Percentiles rank a stretch among this genome's conserved stretches.
Conservation (phyloP, 2,113 vertebrate genomes). For the Tragelaphus strepsiceros region DNA sequence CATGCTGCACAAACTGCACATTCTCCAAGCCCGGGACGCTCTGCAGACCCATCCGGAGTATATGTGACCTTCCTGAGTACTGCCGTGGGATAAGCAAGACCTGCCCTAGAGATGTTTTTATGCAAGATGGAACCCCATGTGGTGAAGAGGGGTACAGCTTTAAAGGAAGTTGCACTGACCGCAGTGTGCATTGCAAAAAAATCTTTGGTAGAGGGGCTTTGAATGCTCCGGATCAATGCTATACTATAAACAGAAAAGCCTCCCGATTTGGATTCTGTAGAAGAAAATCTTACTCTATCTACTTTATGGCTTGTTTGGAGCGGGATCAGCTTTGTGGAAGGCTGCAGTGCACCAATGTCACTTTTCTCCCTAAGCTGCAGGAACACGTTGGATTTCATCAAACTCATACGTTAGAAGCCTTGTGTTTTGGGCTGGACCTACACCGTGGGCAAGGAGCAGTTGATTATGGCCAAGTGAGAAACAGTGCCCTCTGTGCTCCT, state of each 20-base stretch:
- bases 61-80: constrained; percentile 89
- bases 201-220: neutral
- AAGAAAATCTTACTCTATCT: no score
- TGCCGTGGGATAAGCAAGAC: constrained; percentile 72
- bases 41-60: constrained; percentile 80
- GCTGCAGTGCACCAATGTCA: constrained; percentile 73
- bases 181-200: neutral
- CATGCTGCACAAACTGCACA: constrained; percentile 71
- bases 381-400: constrained; percentile 69
- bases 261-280: no score
- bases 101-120: neutral
- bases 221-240: rapidly evolving
- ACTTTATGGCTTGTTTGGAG: rapidly evolving
- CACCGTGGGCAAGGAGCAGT: neutral
- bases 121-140: neutral
- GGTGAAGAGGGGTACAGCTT: neutral
- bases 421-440: constrained; percentile 69
- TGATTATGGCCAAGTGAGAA: constrained; percentile 64
- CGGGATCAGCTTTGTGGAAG: constrained; percentile 24
- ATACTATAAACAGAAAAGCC: no score
- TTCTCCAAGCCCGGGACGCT: constrained; percentile 71
- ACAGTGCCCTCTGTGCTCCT: constrained; percentile 25
- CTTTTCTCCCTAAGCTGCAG: constrained; percentile 38
- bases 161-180: neutral
- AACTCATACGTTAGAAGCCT: neutral